Evolutionary conservation across 2,113 vertebrate genomes (phyloP).

Genomic region (Corydoras maculifer): DNA sequence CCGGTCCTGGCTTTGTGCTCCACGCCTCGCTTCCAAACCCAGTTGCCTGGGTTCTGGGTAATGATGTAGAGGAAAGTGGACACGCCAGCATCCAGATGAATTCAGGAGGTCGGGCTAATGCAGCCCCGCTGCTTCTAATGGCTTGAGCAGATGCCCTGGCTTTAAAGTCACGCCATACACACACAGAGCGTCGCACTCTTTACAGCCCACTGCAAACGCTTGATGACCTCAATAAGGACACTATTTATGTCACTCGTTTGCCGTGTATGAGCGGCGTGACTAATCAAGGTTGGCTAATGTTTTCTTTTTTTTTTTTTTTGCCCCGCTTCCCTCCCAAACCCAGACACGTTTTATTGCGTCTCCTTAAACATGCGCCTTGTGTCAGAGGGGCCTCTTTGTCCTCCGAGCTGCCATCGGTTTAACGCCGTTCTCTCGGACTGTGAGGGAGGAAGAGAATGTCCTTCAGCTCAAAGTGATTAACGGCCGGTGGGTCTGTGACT

Average conservation of each 20-base stretch:
- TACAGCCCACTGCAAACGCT: conserved; percentile 19
- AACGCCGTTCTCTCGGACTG: not conserved
- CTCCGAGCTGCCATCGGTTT: conserved; percentile 14
- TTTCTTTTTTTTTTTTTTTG: conserved; percentile 25
- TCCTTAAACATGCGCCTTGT: conserved; percentile 30
- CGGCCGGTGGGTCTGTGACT: conserved; percentile 2
- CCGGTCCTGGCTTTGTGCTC: too few species aligned
- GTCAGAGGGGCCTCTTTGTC: conserved; percentile 9
- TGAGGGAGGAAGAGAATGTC: not conserved
- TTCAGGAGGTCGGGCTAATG: conserved; percentile 62
- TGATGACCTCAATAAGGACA: conserved; percentile 40
- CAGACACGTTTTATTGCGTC: conserved; percentile 25
- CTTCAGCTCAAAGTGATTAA: not conserved
- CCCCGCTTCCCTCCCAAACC: conserved; percentile 9
- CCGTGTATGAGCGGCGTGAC: conserved; percentile 41
- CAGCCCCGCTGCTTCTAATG: conserved; percentile 65
- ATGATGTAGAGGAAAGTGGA: too few species aligned
- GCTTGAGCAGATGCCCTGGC: conserved; percentile 55
- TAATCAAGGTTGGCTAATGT: conserved; percentile 31
- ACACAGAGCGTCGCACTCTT: conserved; percentile 6
- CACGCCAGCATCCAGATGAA: not conserved
- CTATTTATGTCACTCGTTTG: conserved; percentile 36
- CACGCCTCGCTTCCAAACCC: too few species aligned
- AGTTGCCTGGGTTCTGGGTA: too few species aligned
- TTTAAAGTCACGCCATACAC: conserved; percentile 32